Percentiles rank a stretch among this genome's conserved stretches.
These are phyloP conservation scores for Drosophila pruinosa DNA, from an alignment of 1,140 invertebrate genomes.

Conservation along the genomic window DNA sequence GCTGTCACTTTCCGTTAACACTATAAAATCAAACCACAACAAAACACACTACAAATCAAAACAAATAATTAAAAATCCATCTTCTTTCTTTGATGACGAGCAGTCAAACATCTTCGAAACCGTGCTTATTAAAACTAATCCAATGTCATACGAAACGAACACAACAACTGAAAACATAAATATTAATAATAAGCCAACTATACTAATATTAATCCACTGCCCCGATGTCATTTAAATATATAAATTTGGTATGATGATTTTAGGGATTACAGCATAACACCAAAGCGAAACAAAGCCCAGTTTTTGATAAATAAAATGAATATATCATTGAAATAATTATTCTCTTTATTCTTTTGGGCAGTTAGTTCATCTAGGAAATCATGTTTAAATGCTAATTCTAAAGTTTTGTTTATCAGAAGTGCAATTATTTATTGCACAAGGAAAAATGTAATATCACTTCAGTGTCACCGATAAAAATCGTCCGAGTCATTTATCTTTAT, in stretches of 20 bases:
- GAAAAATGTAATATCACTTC: too few relatives aligned
- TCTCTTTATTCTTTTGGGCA: too few relatives aligned
- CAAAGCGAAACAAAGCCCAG: conserved; percentile 55
- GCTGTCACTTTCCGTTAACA: conserved; percentile 43
- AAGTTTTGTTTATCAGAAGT: too few relatives aligned
- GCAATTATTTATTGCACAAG: too few relatives aligned
- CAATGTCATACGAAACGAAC: conserved; percentile 13
- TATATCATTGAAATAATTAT: conserved; percentile 29
- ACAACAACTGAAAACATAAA: conserved; percentile 10
- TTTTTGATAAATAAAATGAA: conserved; percentile 66
- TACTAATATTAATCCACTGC: conserved; percentile 45
- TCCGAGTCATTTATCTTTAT: too few relatives aligned
- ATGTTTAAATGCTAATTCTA: too few relatives aligned
- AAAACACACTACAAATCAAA: background rate
- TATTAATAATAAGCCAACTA: background rate
- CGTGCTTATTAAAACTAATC: background rate
- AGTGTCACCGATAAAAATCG: too few relatives aligned
- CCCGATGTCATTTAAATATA: conserved; percentile 21
- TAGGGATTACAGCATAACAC: conserved; percentile 43
- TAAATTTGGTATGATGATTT: conserved; percentile 15
- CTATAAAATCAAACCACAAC: conserved; percentile 12
- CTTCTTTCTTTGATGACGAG: background rate
- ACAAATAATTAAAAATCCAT: background rate
- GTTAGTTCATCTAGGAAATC: too few relatives aligned
- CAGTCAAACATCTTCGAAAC: background rate